Conservation (phyloP, 1,140 invertebrate species). For the Drosophila ercepeae region DNA sequence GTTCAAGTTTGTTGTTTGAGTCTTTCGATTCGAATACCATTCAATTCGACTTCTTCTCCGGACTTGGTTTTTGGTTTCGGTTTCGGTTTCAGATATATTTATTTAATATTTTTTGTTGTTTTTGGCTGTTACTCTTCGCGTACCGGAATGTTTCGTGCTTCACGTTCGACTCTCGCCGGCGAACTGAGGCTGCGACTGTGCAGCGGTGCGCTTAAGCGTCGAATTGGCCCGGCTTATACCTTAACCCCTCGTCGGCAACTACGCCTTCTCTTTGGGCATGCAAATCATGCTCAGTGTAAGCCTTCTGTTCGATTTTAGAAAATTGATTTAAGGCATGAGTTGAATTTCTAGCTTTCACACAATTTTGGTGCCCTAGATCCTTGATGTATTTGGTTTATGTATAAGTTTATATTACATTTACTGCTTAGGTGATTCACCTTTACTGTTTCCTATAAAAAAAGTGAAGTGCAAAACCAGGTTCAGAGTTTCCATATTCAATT, state of each 20-base stretch:
- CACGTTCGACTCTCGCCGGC: conserved; percentile 75
- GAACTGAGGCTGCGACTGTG: conserved; percentile 75
- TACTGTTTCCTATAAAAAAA: no score
- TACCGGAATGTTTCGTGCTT: conserved; percentile 62
- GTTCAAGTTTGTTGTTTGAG: conserved; percentile 80
- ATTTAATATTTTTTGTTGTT: not conserved
- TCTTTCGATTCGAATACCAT: conserved; percentile 41
- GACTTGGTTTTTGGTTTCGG: conserved; percentile 6
- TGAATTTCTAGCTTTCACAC: not conserved
- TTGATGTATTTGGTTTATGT: not conserved
- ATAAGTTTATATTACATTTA: no score
- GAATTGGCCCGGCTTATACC: conserved; percentile 64
- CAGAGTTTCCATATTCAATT: no score
- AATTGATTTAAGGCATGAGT: conserved; percentile 16
- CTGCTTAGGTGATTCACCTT: no score
- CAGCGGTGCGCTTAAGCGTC: conserved; percentile 77
- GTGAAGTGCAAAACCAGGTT: no score
- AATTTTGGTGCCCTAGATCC: not conserved
- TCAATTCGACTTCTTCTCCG: conserved; percentile 24
- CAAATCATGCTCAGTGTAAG: conserved; percentile 15
- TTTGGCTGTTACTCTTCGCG: conserved; percentile 23
- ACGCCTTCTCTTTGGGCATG: conserved; percentile 15
- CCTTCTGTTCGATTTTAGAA: not conserved
- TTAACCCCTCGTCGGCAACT: conserved; percentile 13
- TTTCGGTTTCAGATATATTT: conserved; percentile 2